A percentile compares a stretch with the other conserved stretches of the same genome.
These are phyloP conservation scores for Dolichomitus sp. DNA, from an alignment of 2,888 invertebrate species.

Conservation along the genomic window DNA sequence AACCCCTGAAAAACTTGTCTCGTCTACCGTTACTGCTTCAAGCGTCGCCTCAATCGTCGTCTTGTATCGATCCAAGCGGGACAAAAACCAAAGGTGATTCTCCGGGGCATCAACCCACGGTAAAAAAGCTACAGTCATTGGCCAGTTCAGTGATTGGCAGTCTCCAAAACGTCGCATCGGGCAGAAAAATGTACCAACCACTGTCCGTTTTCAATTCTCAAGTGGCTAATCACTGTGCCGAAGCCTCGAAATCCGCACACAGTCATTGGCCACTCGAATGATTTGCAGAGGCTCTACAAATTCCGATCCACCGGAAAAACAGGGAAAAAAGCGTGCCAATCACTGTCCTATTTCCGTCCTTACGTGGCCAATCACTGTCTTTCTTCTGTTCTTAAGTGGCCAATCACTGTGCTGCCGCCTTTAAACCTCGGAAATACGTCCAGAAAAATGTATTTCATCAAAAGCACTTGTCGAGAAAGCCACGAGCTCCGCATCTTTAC, in stretches of 20 bases:
- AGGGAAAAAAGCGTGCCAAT: not conserved
- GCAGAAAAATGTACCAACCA: not conserved
- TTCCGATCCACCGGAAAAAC: not conserved
- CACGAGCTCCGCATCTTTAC: not conserved
- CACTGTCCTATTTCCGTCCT: not conserved
- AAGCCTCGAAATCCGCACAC: no score
- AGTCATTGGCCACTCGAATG: no score
- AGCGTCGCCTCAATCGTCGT: slow-evolving; percentile 78
- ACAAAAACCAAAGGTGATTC: slow-evolving; percentile 63
- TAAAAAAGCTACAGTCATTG: slow-evolving; percentile 8
- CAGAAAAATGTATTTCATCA: slow-evolving; percentile 1
- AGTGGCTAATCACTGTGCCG: not conserved
- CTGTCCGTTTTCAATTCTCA: not conserved
- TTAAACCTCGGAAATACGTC: not conserved
- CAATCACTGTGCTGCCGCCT: not conserved
- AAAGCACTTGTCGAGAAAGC: not conserved
- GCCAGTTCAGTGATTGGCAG: slow-evolving; percentile 1
- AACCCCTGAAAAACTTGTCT: not conserved
- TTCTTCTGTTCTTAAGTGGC: not conserved
- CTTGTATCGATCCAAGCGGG: slow-evolving; percentile 78
- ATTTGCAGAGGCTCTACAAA: no score
- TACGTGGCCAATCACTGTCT: not conserved
- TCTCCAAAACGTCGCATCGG: not conserved
- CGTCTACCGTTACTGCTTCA: slow-evolving; percentile 68
- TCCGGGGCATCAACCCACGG: not conserved